Conservation (phyloP, 2,113 vertebrate species). For the Notothenia coriiceps region DNA sequence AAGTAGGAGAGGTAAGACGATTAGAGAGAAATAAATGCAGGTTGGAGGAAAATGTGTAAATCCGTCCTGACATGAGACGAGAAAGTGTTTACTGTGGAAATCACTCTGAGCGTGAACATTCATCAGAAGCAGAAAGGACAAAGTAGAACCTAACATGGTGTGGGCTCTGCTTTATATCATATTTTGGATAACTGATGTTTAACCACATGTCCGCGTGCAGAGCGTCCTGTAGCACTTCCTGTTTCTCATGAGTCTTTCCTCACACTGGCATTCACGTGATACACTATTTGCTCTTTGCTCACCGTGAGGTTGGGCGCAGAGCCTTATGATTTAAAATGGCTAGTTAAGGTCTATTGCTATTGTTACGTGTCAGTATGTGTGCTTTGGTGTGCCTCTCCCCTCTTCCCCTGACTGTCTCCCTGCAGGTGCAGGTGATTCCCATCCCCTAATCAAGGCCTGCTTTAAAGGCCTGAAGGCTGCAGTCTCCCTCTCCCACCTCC, state of each 20-base stretch:
- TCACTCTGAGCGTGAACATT: constrained; percentile 46
- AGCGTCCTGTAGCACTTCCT: neutral
- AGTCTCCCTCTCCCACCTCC: too few relatives aligned
- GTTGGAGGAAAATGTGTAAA: constrained; percentile 50
- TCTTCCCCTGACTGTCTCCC: too few relatives aligned
- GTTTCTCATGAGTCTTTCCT: constrained; percentile 4
- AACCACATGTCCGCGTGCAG: neutral
- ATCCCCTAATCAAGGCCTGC: too few relatives aligned
- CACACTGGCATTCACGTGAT: neutral
- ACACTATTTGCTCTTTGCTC: too few relatives aligned
- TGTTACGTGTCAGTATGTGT: too few relatives aligned
- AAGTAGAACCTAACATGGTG: constrained; percentile 39
- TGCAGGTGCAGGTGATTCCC: too few relatives aligned
- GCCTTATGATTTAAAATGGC: too few relatives aligned
- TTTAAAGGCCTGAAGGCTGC: too few relatives aligned
- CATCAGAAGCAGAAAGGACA: constrained; percentile 60
- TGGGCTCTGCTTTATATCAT: constrained; percentile 34
- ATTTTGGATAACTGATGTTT: constrained; percentile 23
- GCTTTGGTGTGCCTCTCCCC: too few relatives aligned
- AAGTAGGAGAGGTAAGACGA: constrained; percentile 72
- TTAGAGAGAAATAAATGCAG: constrained; percentile 56
- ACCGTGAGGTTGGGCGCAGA: too few relatives aligned
- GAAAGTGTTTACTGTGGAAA: constrained; percentile 69
- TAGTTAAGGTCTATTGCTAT: too few relatives aligned
- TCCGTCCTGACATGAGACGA: constrained; percentile 57